Evolutionary conservation across 2,113 vertebrate species (phyloP).

Genomic region (Eublepharis macularius): DNA sequence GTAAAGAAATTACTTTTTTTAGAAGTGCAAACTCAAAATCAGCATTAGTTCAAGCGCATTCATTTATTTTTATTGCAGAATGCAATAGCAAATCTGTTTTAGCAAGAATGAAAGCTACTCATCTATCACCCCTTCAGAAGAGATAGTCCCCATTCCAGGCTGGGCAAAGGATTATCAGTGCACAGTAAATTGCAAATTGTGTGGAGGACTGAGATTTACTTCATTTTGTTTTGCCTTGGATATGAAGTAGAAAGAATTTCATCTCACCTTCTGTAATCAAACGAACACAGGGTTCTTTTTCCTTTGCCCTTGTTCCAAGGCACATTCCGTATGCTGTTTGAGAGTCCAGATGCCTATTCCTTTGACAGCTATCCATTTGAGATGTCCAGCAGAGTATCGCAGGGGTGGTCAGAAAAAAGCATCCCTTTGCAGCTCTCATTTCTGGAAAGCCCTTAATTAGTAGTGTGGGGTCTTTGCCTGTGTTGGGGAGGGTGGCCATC

Average conservation of each 20-base stretch:
- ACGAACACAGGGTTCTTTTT: background rate
- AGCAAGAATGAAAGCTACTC: background rate
- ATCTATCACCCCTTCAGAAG: too few species aligned
- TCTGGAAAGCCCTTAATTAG: background rate
- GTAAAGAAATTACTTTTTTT: too few species aligned
- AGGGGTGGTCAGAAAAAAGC: conserved; percentile 9
- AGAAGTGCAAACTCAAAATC: too few species aligned
- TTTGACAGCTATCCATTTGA: background rate
- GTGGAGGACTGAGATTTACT: background rate
- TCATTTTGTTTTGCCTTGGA: background rate
- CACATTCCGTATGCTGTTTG: background rate
- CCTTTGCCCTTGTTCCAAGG: background rate
- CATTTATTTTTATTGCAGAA: background rate
- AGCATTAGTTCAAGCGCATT: too few species aligned
- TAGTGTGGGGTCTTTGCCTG: background rate
- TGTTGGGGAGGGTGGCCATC: too few species aligned
- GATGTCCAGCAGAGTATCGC: background rate
- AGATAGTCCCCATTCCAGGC: too few species aligned
- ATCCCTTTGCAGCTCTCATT: background rate
- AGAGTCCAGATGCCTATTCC: background rate
- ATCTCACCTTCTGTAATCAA: background rate
- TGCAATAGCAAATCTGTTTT: background rate
- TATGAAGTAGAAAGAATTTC: background rate
- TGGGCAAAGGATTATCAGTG: background rate
- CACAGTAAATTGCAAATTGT: background rate